Evolutionary conservation across 2,797 vertebrate genomes (phyloP).

Genomic region (Dallia pectoralis): DNA sequence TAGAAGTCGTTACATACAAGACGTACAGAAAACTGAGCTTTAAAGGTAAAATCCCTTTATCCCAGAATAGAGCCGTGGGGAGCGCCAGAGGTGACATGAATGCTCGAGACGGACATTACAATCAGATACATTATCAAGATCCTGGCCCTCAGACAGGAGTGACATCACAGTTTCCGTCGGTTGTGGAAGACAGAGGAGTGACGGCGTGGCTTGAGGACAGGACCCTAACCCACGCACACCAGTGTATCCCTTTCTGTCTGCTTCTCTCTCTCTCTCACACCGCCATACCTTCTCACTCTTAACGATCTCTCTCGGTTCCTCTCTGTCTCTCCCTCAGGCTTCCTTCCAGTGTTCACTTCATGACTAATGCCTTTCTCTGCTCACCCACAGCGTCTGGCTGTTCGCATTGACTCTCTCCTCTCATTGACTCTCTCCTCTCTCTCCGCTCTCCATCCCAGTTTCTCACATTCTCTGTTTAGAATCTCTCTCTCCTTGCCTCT

Average conservation of each 20-base stretch:
- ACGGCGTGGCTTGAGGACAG: not conserved
- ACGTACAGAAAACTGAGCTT: too few relatives aligned
- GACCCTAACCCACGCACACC: constrained; percentile 6
- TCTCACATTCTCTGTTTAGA: not conserved
- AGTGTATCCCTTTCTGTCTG: not conserved
- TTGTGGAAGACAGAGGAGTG: not conserved
- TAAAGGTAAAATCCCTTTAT: too few relatives aligned
- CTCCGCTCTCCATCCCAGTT: too few relatives aligned
- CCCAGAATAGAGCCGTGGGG: too few relatives aligned
- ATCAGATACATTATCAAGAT: not conserved
- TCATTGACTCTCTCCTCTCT: constrained; percentile 20
- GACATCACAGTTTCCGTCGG: not conserved
- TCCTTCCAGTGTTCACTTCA: constrained; percentile 29
- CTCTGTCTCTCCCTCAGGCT: constrained; percentile 11
- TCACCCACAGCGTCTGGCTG: constrained; percentile 37
- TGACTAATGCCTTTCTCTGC: constrained; percentile 49
- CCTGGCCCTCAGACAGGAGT: not conserved
- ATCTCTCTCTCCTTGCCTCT: constrained; percentile 5
- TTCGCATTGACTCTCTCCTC: constrained; percentile 17
- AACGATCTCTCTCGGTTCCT: not conserved
- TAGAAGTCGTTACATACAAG: not conserved
- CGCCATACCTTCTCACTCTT: not conserved
- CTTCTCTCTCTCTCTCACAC: not conserved
- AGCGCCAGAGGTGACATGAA: too few relatives aligned
- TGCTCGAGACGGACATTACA: not conserved